Evolutionary conservation across 2,888 invertebrate species (phyloP).

Genomic region (Idaea aversata): DNA sequence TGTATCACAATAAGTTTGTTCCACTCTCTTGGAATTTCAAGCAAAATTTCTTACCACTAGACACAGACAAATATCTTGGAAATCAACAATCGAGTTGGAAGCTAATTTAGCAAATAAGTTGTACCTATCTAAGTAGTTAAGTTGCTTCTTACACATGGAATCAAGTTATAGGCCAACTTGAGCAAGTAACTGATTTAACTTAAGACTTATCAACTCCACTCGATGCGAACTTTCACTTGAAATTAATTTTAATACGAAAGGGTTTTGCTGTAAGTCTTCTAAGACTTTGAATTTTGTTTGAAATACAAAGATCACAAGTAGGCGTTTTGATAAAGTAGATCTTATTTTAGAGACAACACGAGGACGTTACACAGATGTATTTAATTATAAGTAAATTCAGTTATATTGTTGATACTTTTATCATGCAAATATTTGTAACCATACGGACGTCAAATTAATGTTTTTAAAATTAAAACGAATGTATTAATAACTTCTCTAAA

Average conservation of each 20-base stretch:
- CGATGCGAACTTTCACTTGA: background rate
- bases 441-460: too few relatives aligned
- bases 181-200: background rate
- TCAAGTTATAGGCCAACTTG: background rate
- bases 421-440: too few relatives aligned
- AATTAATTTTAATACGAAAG: background rate
- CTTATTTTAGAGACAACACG: background rate
- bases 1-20: background rate
- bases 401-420: too few relatives aligned
- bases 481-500: too few relatives aligned
- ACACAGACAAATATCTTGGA: background rate
- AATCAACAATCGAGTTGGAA: background rate
- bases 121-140: background rate
- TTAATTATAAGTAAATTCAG: background rate
- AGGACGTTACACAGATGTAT: background rate
- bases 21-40: background rate
- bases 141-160: background rate
- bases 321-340: background rate
- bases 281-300: background rate
- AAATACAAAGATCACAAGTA: background rate
- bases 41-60: background rate
- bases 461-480: too few relatives aligned
- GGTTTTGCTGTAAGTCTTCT: background rate
- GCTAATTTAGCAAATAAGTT: background rate
- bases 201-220: background rate